phyloP scores from a whole-genome alignment of 2,888 invertebrate species.

The Hypercompe scribonia region DNA sequence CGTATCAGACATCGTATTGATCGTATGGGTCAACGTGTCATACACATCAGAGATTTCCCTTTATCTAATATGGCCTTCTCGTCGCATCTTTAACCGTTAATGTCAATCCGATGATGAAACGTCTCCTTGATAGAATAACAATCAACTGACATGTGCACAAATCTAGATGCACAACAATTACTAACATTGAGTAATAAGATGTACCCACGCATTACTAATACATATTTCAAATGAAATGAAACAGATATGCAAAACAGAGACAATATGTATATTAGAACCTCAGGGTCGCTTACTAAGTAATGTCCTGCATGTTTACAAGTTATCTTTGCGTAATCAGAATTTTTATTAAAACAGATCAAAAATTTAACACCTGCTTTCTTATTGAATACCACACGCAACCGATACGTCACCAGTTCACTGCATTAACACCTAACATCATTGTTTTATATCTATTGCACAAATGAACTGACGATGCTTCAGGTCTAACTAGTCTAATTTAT shows the following conservation, averaged over 20 bases:
- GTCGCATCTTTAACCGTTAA: constrained; percentile 54
- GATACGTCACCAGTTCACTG: neutral
- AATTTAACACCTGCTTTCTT: neutral
- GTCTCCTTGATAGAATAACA: constrained; percentile 59
- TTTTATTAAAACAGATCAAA: neutral
- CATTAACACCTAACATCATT: neutral
- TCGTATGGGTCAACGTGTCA: neutral
- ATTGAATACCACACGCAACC: neutral
- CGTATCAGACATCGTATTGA: neutral
- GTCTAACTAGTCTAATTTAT: constrained; percentile 47
- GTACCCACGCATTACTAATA: neutral
- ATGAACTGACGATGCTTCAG: constrained; percentile 45
- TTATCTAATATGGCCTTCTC: constrained; percentile 42
- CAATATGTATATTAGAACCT: neutral
- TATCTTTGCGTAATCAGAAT: neutral
- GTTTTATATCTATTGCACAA: constrained; percentile 21
- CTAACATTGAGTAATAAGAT: constrained; percentile 23
- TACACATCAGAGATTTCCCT: constrained; percentile 25
- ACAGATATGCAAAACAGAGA: neutral
- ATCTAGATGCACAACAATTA: constrained; percentile 46
- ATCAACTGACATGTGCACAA: constrained; percentile 51
- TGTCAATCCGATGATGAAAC: constrained; percentile 64
- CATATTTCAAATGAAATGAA: neutral
- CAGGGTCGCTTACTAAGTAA: neutral
- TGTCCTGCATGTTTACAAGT: neutral